phyloP scores from a whole-genome alignment of 1,140 invertebrate species.

The Hypsibius dujardini region DNA sequence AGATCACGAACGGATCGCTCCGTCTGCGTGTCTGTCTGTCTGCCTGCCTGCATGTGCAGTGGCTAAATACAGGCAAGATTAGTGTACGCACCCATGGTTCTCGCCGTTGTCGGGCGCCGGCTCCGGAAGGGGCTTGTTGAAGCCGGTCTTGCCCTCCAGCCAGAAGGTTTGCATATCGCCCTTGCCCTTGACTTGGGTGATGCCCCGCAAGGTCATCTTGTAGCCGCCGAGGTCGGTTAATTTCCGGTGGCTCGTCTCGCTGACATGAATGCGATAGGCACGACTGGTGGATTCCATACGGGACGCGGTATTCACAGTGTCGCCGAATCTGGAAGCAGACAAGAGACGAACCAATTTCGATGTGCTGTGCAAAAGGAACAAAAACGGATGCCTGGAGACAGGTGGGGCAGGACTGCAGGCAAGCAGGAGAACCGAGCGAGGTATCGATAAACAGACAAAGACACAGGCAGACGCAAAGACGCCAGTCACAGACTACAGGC shows the following conservation, averaged over 20 bases:
- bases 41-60: background rate
- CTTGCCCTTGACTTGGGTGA: slow-evolving; percentile 70
- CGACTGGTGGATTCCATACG: slow-evolving; percentile 52
- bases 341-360: no score
- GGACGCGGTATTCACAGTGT: slow-evolving; percentile 77
- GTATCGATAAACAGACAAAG: no score
- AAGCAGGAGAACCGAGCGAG: no score
- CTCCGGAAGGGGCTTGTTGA: slow-evolving; percentile 59
- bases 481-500: no score
- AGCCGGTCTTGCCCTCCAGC: slow-evolving; percentile 67
- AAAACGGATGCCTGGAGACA: no score
- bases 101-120: slow-evolving; percentile 32
- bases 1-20: no score
- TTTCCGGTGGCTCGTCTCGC: slow-evolving; percentile 52
- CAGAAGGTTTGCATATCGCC: slow-evolving; percentile 74
- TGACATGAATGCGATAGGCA: slow-evolving; percentile 62
- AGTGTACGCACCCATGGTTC: slow-evolving; percentile 22
- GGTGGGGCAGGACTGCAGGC: no score
- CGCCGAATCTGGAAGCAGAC: slow-evolving; percentile 48
- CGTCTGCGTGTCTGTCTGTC: no score
- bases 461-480: no score
- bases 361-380: no score
- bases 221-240: slow-evolving; percentile 58
- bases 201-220: slow-evolving; percentile 54
- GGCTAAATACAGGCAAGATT: no score